Evolutionary conservation across 2,888 invertebrate genomes (phyloP).

Genomic region (Antheraea assamensis): DNA sequence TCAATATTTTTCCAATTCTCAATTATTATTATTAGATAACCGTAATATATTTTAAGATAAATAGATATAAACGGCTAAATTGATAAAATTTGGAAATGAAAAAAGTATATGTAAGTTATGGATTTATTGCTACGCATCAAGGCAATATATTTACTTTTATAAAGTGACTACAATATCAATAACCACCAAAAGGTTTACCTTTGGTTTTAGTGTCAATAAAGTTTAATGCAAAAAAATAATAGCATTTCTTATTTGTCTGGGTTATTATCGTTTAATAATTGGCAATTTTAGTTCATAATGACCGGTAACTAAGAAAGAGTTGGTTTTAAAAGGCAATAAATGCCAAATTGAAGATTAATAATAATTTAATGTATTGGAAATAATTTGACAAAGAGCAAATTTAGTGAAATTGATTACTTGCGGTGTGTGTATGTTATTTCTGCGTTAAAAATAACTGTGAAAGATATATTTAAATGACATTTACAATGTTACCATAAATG

Average conservation of each 20-base stretch:
- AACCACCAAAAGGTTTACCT: too few species aligned
- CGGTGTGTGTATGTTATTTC: background rate
- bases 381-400: background rate
- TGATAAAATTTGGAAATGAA: too few species aligned
- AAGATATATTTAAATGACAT: background rate
- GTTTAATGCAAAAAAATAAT: background rate
- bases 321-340: background rate
- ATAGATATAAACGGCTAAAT: background rate
- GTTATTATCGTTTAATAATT: background rate
- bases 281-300: background rate
- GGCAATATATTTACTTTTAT: too few species aligned
- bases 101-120: too few species aligned
- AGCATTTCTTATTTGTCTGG: background rate
- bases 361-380: background rate
- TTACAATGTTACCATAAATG: constrained; percentile 27
- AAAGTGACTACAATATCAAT: too few species aligned
- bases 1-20: background rate
- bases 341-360: background rate
- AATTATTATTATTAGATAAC: background rate
- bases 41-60: background rate
- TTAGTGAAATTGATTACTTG: background rate
- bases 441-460: background rate
- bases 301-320: background rate
- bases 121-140: too few species aligned
- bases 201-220: too few species aligned